A percentile compares a stretch with the other conserved stretches of the same genome.
phyloP scores from a whole-genome alignment of 2,888 invertebrate species.

The Spatulosminthurus flaviceps region DNA sequence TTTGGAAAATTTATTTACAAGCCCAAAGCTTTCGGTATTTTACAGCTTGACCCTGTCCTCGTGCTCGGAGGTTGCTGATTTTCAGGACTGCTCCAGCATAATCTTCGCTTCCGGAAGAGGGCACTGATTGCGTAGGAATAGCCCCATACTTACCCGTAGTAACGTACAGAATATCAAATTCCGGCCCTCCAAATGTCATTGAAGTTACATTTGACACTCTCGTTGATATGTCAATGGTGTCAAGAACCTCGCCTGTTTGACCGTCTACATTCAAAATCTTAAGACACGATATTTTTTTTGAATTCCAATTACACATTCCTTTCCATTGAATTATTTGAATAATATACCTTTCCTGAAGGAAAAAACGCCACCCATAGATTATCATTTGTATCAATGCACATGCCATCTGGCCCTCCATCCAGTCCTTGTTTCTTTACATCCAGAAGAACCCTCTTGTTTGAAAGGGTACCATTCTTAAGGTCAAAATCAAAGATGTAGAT shows the following conservation, averaged over 20 bases:
- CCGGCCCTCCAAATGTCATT: slow-evolving; percentile 75
- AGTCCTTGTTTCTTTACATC: too few species aligned
- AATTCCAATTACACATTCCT: too few species aligned
- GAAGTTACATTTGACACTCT: slow-evolving; percentile 75
- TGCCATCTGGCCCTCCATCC: too few species aligned
- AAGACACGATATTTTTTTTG: neutral
- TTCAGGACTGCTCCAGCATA: slow-evolving; percentile 56
- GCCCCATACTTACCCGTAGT: slow-evolving; percentile 67
- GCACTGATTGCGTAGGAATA: slow-evolving; percentile 51
- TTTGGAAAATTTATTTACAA: too few species aligned
- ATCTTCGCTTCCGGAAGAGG: slow-evolving; percentile 38
- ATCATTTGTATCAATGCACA: too few species aligned
- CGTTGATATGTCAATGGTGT: slow-evolving; percentile 68
- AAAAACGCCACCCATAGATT: too few species aligned
- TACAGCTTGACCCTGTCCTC: slow-evolving; percentile 40
- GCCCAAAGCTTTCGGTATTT: too few species aligned
- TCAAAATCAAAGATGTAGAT: slow-evolving; percentile 60
- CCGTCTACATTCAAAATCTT: slow-evolving; percentile 72
- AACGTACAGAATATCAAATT: slow-evolving; percentile 74
- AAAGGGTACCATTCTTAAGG: slow-evolving; percentile 40
- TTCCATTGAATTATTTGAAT: too few species aligned
- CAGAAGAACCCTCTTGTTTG: too few species aligned
- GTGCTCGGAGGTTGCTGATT: slow-evolving; percentile 57
- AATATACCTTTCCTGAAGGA: too few species aligned
- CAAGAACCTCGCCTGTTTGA: slow-evolving; percentile 70